These are phyloP conservation scores for Idris sp. DNA, from an alignment of 1,140 invertebrate genomes.

Conservation along the genomic window DNA sequence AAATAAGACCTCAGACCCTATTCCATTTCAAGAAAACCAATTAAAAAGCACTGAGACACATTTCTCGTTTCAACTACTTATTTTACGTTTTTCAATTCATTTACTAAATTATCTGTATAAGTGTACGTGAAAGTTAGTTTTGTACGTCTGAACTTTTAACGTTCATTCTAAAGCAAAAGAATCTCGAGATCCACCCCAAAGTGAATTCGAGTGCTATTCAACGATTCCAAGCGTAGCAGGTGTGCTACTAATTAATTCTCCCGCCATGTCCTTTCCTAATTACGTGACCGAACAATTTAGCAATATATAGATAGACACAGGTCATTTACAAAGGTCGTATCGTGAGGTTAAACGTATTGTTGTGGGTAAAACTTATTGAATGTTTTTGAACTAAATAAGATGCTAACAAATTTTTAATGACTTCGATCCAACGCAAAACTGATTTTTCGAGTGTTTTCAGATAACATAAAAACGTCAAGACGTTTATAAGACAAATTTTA, in stretches of 20 bases:
- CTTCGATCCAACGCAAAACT: no score
- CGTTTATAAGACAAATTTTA: no score
- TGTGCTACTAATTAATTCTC: slow-evolving; percentile 55
- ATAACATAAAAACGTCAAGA: no score
- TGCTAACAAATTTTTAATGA: slow-evolving; percentile 22
- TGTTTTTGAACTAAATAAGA: slow-evolving; percentile 22
- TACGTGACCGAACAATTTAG: slow-evolving; percentile 49
- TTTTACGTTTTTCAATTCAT: slow-evolving; percentile 49
- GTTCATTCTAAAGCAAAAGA: slow-evolving; percentile 47
- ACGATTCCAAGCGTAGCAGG: slow-evolving; percentile 50
- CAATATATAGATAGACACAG: slow-evolving; percentile 43
- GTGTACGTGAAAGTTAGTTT: slow-evolving; percentile 53
- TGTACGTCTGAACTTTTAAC: slow-evolving; percentile 54
- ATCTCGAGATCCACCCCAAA: slow-evolving; percentile 48
- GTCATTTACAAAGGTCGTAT: slow-evolving; percentile 39
- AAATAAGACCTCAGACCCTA: slow-evolving; percentile 18
- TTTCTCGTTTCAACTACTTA: slow-evolving; percentile 30
- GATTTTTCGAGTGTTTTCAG: not conserved
- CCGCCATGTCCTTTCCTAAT: slow-evolving; percentile 53
- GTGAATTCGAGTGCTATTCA: slow-evolving; percentile 49
- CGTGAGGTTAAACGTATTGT: slow-evolving; percentile 43
- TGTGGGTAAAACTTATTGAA: slow-evolving; percentile 21
- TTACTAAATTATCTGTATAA: slow-evolving; percentile 55
- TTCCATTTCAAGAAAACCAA: slow-evolving; percentile 28
- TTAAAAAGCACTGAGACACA: slow-evolving; percentile 47